These are phyloP conservation scores for Synodontis membranacea DNA, from an alignment of 2,113 vertebrate genomes.

Conservation along the genomic window DNA sequence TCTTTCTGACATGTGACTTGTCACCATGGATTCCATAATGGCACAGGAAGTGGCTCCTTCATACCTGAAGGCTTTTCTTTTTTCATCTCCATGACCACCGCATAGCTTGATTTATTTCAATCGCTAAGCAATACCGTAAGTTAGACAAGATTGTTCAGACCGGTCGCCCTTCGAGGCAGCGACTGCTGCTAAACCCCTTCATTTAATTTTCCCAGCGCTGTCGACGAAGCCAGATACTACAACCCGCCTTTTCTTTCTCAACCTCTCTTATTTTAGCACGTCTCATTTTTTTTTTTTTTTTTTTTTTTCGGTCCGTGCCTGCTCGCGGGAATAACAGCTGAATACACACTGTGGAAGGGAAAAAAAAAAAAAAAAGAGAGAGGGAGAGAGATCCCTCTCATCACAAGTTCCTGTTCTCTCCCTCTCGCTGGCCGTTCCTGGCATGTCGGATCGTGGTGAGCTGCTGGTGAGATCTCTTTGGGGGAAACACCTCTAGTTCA, in stretches of 20 bases:
- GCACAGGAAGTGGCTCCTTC: slow-evolving; percentile 11
- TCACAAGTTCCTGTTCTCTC: slow-evolving; percentile 21
- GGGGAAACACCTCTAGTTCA: slow-evolving; percentile 60
- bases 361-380: no score
- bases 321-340: slow-evolving; percentile 30
- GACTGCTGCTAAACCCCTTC: neutral
- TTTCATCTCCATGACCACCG: neutral
- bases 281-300: neutral
- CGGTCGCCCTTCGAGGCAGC: neutral
- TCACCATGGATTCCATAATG: slow-evolving; percentile 37
- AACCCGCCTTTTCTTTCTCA: neutral
- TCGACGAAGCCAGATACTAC: neutral
- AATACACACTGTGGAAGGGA: slow-evolving; percentile 7
- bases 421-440: slow-evolving; percentile 16
- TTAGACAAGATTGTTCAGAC: neutral
- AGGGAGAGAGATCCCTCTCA: neutral
- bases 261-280: neutral
- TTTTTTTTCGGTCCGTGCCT: neutral
- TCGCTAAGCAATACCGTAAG: neutral
- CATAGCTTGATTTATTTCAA: neutral
- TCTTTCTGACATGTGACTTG: slow-evolving; percentile 41
- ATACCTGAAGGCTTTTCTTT: neutral
- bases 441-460: slow-evolving; percentile 51
- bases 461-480: slow-evolving; percentile 56
- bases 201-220: neutral